These are phyloP conservation scores for Drosophila dives DNA, from an alignment of 2,888 invertebrate species.

Conservation along the genomic window DNA sequence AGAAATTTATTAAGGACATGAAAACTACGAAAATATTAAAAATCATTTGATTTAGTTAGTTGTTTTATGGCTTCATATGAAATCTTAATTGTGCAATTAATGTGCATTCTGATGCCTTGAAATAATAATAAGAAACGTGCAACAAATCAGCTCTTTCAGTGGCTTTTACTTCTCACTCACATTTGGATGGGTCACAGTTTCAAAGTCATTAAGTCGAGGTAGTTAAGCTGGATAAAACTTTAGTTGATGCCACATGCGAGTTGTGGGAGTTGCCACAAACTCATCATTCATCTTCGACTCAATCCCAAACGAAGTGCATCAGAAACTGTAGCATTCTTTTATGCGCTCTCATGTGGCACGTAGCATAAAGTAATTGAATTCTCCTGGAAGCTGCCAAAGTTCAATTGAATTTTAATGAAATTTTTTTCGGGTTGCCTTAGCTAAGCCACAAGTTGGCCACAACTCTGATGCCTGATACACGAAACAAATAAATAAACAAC, in stretches of 20 bases:
- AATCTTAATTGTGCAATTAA: neutral
- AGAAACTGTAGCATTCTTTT: slow-evolving; percentile 30
- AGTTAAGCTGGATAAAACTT: slow-evolving; percentile 26
- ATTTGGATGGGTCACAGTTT: slow-evolving; percentile 25
- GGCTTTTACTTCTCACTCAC: slow-evolving; percentile 3
- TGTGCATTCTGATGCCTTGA: neutral
- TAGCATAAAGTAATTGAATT: slow-evolving; percentile 59
- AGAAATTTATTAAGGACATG: neutral
- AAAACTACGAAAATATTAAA: neutral
- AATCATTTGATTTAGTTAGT: neutral
- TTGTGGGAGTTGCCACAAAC: slow-evolving; percentile 11
- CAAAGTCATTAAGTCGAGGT: slow-evolving; percentile 57
- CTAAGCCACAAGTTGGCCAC: slow-evolving; percentile 20
- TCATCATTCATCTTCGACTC: slow-evolving; percentile 23
- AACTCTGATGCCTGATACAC: slow-evolving; percentile 5
- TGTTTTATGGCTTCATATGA: neutral
- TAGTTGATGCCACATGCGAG: slow-evolving; percentile 15
- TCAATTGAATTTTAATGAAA: slow-evolving; percentile 67
- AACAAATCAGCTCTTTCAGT: neutral
- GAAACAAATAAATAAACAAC: slow-evolving; percentile 40
- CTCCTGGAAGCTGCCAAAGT: slow-evolving; percentile 53
- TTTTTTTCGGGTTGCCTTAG: slow-evolving; percentile 45
- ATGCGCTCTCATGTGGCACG: slow-evolving; percentile 30
- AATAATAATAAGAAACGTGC: neutral
- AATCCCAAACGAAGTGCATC: slow-evolving; percentile 1